A percentile compares a stretch with the other conserved stretches of the same genome.
Conservation (phyloP, 1,140 invertebrate species). For the Drosophila nigromelanica region DNA sequence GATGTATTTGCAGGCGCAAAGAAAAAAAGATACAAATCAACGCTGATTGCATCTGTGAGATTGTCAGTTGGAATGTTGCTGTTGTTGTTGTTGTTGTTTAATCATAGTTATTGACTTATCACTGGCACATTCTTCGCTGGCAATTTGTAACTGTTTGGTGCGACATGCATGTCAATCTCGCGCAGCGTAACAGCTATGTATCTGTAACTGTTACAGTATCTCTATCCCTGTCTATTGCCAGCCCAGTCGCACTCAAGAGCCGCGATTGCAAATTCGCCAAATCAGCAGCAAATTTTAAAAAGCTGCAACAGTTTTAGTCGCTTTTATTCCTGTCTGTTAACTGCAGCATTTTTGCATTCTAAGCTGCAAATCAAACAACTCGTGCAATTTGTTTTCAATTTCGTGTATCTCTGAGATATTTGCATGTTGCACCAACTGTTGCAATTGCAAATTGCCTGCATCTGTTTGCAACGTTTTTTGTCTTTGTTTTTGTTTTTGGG, state of each 20-base stretch:
- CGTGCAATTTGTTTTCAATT: slow-evolving; percentile 70
- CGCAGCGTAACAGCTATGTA: slow-evolving; percentile 5
- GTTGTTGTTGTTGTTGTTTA: slow-evolving; percentile 45
- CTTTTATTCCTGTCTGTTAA: slow-evolving; percentile 11
- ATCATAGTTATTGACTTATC: slow-evolving; percentile 78
- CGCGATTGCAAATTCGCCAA: slow-evolving; percentile 51
- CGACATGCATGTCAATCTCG: slow-evolving; percentile 53
- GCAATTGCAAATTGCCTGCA: slow-evolving; percentile 53
- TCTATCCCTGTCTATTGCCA: too few species aligned
- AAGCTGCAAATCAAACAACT: slow-evolving; percentile 42
- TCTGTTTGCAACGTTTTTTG: slow-evolving; percentile 30
- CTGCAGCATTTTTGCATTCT: slow-evolving; percentile 62
- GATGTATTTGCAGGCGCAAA: slow-evolving; percentile 32
- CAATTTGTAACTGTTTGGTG: slow-evolving; percentile 64
- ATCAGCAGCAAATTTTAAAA: slow-evolving; percentile 65
- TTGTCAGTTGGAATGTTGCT: slow-evolving; percentile 1
- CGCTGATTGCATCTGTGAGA: slow-evolving; percentile 28
- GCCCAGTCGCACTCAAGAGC: too few species aligned
- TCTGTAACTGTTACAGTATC: slow-evolving; percentile 9
- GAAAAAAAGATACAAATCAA: slow-evolving; percentile 42
- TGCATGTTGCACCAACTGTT: slow-evolving; percentile 54
- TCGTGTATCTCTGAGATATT: slow-evolving; percentile 46
- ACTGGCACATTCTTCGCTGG: slow-evolving; percentile 66
- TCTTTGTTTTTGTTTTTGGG: slow-evolving; percentile 1
- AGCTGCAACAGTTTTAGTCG: background rate